Percentiles rank a stretch among this genome's conserved stretches.
phyloP scores from a whole-genome alignment of 2,888 invertebrate species.

The Aphrophora alni region DNA sequence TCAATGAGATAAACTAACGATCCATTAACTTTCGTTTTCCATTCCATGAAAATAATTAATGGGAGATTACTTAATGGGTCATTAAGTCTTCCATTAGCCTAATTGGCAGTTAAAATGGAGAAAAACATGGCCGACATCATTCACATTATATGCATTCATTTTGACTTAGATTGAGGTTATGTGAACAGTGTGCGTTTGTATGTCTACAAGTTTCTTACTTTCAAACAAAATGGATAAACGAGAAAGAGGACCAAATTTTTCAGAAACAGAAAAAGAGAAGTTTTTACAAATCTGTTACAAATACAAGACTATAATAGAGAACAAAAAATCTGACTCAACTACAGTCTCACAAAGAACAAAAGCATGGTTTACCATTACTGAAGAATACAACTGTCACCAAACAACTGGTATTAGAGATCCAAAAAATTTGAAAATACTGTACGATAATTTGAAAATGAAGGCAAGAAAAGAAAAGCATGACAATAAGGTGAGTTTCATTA shows the following conservation, averaged over 20 bases:
- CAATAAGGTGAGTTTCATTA: conserved; percentile 20
- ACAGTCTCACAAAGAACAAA: not conserved
- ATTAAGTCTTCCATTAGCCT: not conserved
- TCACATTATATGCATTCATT: not conserved
- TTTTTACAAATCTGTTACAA: not conserved
- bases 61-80: not conserved
- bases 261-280: not conserved
- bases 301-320: conserved; percentile 13
- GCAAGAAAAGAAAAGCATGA: conserved; percentile 10
- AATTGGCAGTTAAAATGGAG: not conserved
- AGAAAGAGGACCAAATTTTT: not conserved
- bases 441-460: conserved; percentile 20
- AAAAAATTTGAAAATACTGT: not conserved
- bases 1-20: not conserved
- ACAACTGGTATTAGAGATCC: conserved; percentile 4
- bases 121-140: not conserved
- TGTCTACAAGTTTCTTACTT: not conserved
- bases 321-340: conserved; percentile 12
- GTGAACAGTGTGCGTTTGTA: not conserved
- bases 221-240: conserved; percentile 16
- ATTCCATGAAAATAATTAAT: not conserved
- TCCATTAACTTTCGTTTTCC: not conserved
- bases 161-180: not conserved
- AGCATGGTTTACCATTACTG: not conserved
- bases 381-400: conserved; percentile 3